Base-by-base conservation (phyloP, 1,140 invertebrate genomes). In the Drosophila sproati region DNA sequence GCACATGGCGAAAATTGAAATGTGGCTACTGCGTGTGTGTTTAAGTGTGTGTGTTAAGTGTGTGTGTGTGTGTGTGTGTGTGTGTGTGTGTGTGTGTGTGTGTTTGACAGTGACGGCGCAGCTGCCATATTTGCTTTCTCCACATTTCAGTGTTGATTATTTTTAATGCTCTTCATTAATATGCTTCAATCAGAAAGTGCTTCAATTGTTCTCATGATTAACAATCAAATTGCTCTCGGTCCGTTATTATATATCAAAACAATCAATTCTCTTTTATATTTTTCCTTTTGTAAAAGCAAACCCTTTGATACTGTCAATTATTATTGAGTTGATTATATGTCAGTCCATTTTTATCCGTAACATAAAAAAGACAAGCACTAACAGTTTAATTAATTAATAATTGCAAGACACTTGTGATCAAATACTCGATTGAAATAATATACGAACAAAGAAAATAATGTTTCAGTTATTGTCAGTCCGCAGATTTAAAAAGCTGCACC, bases 111-210 rank as follows among this genome's bases (percentile, higher is more conserved):
- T 52, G 55, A 52, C 47, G 6, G 20, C 10, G 35, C 31, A 50
- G 47, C 75, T 79, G 69, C 88, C 83, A 88, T 80, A 83, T 88
- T 75, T 71, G 66, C 56, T 61, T 57, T 12, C 56, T 59, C 60
- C 64, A 54, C 69, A 68, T 56, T 48, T 77, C 78, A 68, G 54
- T 70, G 75, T 71, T 89, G 83, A 89, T 89, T 81, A 89, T 85
- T 90, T 89, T 89, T 81, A 89, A 85, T 89, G 72, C 72, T 64
- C 29, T 76, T 85, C 81, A 89, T 89, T 90, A 89, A 89, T 85
- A 64, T 68, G 62, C 62, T 64, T 72, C 85, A 89, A 81, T 86
- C 72, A 75, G 45, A 64, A 72, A 54, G 32, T 32, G 41, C 71
- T 54, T 79, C 76, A 73, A 87, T 83, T 89, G 75, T 52, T 76